Evolutionary conservation across 2,797 vertebrate genomes (phyloP), one percentile per base, ranked within the genome.

Genomic region (Lindbergichthys nudifrons): DNA sequence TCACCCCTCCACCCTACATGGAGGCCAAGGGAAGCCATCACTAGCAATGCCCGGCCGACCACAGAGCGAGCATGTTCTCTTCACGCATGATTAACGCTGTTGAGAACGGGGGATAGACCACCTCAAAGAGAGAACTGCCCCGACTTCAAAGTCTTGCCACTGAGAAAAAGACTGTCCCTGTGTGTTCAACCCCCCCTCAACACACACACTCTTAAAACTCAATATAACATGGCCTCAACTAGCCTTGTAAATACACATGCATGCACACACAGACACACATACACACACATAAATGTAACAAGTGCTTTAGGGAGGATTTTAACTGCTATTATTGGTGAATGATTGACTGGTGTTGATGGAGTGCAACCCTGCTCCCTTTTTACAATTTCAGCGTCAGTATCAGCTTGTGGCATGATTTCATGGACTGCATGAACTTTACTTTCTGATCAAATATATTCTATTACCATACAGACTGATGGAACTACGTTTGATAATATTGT

Each of bases 61-160:
- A 66, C 84, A 65, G 87, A 82, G 89, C 84, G 79, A 92, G 87
- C 88, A 81, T 92, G 92, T 92, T 92, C 91, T 87, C 86, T 89
- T 94, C 93, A 95, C 79, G 91, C 91, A 88, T 93, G 93, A 94
- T 94, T 92, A 92, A 64, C 90, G 77, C 90, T 88, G 90, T 90
- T 82, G 83, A 90, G 89, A 83, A 86, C 75, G 76, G 76, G 90
- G 87, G 80, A 77, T 75, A 80, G 92, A 93, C 92, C 92, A 94
- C 92, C 93, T 92, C 91, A 92, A 92, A 92, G 89, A 89, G 86
- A 88, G 85, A 88, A 81, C 85, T 83, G 88, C 86, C 90, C 88
- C 70, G 77, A 92, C 91, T 92, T 94, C 93, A 94, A 94, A 93
- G 93, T 89, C 79, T 88, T 66, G 47, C 74, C 84, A 88, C 84